These are phyloP conservation scores for Xylota segnis DNA, from an alignment of 2,888 invertebrate species.

Conservation along the genomic window DNA sequence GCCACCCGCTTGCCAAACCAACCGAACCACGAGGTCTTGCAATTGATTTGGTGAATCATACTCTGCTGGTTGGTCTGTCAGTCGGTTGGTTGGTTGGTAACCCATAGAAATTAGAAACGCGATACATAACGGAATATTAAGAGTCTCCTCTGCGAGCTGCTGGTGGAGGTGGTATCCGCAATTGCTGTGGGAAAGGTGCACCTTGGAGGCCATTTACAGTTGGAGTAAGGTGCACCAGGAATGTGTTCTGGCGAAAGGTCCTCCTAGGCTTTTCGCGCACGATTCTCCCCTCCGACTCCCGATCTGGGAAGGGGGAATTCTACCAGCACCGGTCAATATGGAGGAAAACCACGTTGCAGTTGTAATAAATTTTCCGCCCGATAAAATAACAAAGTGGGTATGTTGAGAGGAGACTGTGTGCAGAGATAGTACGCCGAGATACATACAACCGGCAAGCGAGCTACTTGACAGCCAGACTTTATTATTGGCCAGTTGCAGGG, in stretches of 20 bases:
- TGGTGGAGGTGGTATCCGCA: background rate
- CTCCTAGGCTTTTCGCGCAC: constrained; percentile 69
- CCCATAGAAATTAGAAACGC: constrained; percentile 57
- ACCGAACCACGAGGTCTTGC: constrained; percentile 46
- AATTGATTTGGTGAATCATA: constrained; percentile 59
- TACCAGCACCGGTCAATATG: background rate
- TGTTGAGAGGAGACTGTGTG: constrained; percentile 8
- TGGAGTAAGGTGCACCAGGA: constrained; percentile 72
- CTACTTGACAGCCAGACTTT: constrained; percentile 27
- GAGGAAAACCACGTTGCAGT: constrained; percentile 52
- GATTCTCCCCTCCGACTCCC: constrained; percentile 33
- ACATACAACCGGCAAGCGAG: background rate
- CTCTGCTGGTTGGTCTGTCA: background rate
- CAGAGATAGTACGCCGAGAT: constrained; percentile 47
- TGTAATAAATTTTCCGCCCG: constrained; percentile 73
- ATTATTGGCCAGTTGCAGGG: constrained; percentile 16
- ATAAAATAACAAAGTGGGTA: constrained; percentile 70
- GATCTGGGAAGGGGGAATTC: background rate
- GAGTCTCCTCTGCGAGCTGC: constrained; percentile 34
- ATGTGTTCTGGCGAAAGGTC: constrained; percentile 69
- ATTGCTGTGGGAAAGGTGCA: constrained; percentile 69
- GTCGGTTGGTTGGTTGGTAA: constrained; percentile 24
- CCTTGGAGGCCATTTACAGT: constrained; percentile 70
- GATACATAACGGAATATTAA: constrained; percentile 70
- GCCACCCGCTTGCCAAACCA: constrained; percentile 64